Conservation (phyloP, 92 coral and sea anemone genomes). For the Blastomussa wellsi region DNA sequence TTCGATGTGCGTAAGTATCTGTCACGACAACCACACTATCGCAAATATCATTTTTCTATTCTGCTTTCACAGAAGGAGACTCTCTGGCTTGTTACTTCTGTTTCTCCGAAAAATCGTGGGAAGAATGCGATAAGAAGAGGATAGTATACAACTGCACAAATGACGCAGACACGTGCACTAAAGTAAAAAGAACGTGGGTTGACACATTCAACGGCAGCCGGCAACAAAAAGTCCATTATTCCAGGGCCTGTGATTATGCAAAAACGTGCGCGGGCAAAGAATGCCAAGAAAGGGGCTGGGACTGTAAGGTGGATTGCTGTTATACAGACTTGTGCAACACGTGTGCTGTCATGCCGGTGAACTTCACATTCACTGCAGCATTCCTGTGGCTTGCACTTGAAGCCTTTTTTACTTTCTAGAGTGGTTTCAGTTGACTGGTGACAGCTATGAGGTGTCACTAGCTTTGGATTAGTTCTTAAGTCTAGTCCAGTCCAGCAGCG, state of each 20-base stretch:
- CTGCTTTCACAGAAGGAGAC: constrained; percentile 2
- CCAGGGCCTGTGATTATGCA: background rate
- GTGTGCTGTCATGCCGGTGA: background rate
- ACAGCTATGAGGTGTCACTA: background rate
- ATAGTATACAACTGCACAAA: background rate
- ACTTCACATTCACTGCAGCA: background rate
- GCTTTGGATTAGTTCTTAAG: no score
- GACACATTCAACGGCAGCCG: background rate
- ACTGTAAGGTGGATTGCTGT: constrained; percentile 9
- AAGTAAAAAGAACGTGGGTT: background rate
- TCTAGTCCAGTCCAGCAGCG: no score
- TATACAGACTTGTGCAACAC: constrained; percentile 19
- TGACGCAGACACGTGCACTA: background rate
- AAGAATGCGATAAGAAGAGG: constrained; percentile 3
- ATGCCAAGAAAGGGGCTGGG: constrained; percentile 1
- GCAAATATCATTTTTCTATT: background rate
- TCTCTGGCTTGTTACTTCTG: constrained; percentile 15
- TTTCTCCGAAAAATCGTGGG: constrained; percentile 4
- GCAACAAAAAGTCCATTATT: background rate
- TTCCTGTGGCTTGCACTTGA: background rate
- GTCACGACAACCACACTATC: background rate
- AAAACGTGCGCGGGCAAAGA: background rate
- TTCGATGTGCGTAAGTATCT: no score
- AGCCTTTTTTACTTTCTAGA: background rate
- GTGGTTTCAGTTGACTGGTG: background rate